Conservation (phyloP, 1,140 invertebrate genomes). For the Papilio helenus region DNA sequence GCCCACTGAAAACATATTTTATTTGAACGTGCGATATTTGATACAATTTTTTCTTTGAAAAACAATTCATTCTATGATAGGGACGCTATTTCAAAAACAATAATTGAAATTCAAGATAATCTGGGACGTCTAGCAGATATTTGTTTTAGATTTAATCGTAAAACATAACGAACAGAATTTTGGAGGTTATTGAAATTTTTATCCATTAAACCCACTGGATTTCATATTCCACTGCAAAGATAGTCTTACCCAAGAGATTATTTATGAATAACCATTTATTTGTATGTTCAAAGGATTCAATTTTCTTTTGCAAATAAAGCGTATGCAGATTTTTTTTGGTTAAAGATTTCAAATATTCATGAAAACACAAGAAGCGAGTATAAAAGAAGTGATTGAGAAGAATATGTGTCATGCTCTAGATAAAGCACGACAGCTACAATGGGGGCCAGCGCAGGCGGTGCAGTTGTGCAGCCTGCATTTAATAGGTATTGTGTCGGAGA, state of each 20-base stretch:
- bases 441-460: background rate
- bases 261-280: too few relatives aligned
- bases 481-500: constrained; percentile 16
- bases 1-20: constrained; percentile 2
- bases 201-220: too few relatives aligned
- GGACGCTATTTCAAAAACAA: background rate
- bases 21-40: background rate
- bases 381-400: constrained; percentile 21
- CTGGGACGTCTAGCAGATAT: too few relatives aligned
- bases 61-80: background rate
- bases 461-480: constrained; percentile 10
- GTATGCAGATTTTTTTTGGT: background rate
- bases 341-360: background rate
- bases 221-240: too few relatives aligned
- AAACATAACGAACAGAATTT: too few relatives aligned
- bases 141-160: too few relatives aligned
- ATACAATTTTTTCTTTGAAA: background rate
- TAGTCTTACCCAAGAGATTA: too few relatives aligned
- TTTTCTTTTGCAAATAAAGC: too few relatives aligned
- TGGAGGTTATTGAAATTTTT: too few relatives aligned
- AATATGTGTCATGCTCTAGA: constrained; percentile 36
- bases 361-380: background rate
- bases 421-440: constrained; percentile 19
- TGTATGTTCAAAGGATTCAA: too few relatives aligned
- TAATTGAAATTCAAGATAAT: background rate